These are phyloP conservation scores for Cuniculus paca DNA, from an alignment of 2,797 vertebrate genomes.

Conservation along the genomic window DNA sequence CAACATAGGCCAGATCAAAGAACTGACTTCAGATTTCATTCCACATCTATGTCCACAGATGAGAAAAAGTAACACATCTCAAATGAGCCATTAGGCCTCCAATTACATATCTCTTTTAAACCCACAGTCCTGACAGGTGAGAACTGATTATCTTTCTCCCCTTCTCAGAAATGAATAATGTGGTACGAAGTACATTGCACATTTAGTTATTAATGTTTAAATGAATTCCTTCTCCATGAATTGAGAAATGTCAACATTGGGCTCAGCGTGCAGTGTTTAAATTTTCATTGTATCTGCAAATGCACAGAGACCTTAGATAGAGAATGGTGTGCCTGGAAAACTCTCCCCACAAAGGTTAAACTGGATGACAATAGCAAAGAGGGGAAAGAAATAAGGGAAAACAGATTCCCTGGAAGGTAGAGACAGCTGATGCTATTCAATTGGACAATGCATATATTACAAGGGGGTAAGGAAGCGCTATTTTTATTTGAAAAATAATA, in stretches of 20 bases:
- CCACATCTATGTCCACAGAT: neutral
- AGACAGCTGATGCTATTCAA: constrained; percentile 59
- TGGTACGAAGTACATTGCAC: neutral
- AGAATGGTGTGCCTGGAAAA: constrained; percentile 6
- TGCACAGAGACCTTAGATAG: constrained; percentile 13
- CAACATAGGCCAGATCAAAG: neutral
- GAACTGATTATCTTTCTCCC: neutral
- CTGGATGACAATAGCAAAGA: neutral
- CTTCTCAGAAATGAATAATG: constrained; percentile 19
- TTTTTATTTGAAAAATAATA: constrained; percentile 76
- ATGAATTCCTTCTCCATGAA: constrained; percentile 41
- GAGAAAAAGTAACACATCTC: constrained; percentile 37
- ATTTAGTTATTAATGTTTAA: constrained; percentile 65
- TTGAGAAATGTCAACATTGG: constrained; percentile 50
- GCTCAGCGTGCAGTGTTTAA: neutral
- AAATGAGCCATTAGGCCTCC: neutral
- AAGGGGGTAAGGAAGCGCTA: constrained; percentile 8
- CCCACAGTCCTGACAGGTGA: neutral
- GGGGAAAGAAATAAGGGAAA: neutral
- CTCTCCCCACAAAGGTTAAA: constrained; percentile 67
- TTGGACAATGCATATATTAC: constrained; percentile 18
- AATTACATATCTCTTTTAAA: constrained; percentile 6
- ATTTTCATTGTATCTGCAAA: constrained; percentile 68
- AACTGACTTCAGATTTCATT: constrained; percentile 20
- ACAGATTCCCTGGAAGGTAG: neutral